A percentile compares a stretch with the other conserved stretches of the same genome.
These are phyloP conservation scores for Eremobia ochroleuca DNA, from an alignment of 2,888 invertebrate genomes.

Conservation along the genomic window DNA sequence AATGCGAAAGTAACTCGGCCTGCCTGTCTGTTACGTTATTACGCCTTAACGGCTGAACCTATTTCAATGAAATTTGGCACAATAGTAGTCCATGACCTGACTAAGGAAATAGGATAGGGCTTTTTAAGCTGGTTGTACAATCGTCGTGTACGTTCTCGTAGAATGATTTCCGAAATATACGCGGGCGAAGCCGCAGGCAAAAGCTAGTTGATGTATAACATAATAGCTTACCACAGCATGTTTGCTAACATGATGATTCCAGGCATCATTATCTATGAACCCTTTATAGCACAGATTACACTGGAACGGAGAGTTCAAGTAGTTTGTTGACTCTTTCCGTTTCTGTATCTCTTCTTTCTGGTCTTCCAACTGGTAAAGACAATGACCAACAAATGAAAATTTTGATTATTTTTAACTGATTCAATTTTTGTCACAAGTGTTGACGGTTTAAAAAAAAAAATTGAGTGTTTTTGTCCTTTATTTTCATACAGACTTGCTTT, in stretches of 20 bases:
- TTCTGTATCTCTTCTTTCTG: conserved; percentile 83
- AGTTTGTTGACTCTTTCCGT: conserved; percentile 82
- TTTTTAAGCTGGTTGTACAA: not conserved
- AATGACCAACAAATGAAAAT: not conserved
- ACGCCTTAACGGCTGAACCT: too few relatives aligned
- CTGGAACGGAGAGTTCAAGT: conserved; percentile 82
- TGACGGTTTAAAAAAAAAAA: too few relatives aligned
- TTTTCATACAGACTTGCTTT: not conserved
- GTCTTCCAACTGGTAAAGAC: conserved; percentile 77
- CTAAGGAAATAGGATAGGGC: not conserved
- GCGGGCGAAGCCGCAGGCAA: too few relatives aligned
- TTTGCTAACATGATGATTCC: conserved; percentile 84
- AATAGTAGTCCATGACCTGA: not conserved
- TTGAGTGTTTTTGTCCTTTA: not conserved
- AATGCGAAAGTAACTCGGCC: not conserved
- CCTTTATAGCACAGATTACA: conserved; percentile 85
- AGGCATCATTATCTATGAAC: conserved; percentile 85
- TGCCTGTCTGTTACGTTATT: not conserved
- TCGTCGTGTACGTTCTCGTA: too few relatives aligned
- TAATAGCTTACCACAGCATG: conserved; percentile 78
- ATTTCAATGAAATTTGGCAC: too few relatives aligned
- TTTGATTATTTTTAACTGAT: not conserved
- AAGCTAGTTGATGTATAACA: not conserved
- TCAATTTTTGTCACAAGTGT: not conserved
- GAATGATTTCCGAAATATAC: not conserved